Evolutionary conservation across 2,113 vertebrate genomes (phyloP).

Genomic region (Mormyrus lacerda): DNA sequence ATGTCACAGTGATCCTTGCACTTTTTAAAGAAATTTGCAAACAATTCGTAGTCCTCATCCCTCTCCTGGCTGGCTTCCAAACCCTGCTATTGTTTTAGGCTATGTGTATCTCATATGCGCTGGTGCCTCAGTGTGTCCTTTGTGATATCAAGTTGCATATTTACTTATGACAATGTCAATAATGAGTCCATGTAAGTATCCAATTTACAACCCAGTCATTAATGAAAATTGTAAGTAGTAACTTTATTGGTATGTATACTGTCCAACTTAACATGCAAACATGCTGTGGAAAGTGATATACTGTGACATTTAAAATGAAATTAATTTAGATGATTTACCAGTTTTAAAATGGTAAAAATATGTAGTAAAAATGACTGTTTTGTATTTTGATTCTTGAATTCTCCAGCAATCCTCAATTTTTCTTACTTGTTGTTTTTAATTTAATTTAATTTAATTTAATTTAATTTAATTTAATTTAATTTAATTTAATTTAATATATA

Average conservation of each 20-base stretch:
- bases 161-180: neutral
- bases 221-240: neutral
- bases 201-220: neutral
- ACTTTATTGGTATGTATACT: neutral
- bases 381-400: neutral
- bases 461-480: neutral
- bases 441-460: neutral
- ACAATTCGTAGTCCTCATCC: neutral
- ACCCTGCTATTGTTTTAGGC: neutral
- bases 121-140: neutral
- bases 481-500: neutral
- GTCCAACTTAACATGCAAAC: neutral
- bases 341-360: neutral
- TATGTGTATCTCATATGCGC: neutral
- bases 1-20: neutral
- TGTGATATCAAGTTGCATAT: neutral
- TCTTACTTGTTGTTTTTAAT: neutral
- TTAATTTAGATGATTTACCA: neutral
- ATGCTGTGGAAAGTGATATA: neutral
- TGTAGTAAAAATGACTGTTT: neutral
- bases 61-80: neutral
- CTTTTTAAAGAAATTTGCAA: neutral
- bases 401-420: neutral
- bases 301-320: neutral
- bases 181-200: neutral